Conservation (phyloP, 2,888 invertebrate species). For the Lymantria monacha region DNA sequence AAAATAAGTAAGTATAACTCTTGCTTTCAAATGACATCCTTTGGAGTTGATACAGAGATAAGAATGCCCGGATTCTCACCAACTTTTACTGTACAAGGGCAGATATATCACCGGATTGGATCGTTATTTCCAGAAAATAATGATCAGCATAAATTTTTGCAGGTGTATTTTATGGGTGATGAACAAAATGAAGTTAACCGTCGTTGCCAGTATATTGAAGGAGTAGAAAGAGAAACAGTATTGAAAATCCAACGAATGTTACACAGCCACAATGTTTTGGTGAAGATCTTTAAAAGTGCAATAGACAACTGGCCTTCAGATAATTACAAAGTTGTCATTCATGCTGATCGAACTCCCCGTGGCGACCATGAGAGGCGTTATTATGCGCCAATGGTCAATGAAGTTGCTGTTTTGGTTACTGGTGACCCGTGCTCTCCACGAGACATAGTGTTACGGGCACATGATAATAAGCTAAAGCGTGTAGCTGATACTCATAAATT, state of each 20-base stretch:
- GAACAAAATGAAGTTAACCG: slow-evolving; percentile 27
- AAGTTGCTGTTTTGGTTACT: slow-evolving; percentile 34
- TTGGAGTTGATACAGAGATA: slow-evolving; percentile 26
- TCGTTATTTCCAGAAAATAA: slow-evolving; percentile 23
- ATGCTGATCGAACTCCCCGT: slow-evolving; percentile 33
- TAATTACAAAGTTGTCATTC: slow-evolving; percentile 35
- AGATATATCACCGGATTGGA: slow-evolving; percentile 27
- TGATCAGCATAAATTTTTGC: slow-evolving; percentile 34
- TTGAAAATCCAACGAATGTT: slow-evolving; percentile 34
- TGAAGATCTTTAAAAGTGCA: slow-evolving; percentile 39
- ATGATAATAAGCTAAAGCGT: slow-evolving; percentile 16
- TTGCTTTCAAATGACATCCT: slow-evolving; percentile 35
- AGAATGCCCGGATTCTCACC: slow-evolving; percentile 27
- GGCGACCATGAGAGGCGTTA: slow-evolving; percentile 37
- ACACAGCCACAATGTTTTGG: slow-evolving; percentile 30
- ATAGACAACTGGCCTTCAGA: slow-evolving; percentile 33
- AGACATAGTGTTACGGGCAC: slow-evolving; percentile 30
- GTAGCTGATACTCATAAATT: slow-evolving; percentile 42
- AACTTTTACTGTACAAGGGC: slow-evolving; percentile 22
- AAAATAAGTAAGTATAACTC: slow-evolving; percentile 23
- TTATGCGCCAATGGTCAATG: slow-evolving; percentile 33
- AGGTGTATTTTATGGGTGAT: slow-evolving; percentile 41
- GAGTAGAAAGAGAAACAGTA: slow-evolving; percentile 29
- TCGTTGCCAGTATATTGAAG: slow-evolving; percentile 28
- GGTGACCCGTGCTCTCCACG: slow-evolving; percentile 12